Evolutionary conservation across 35 echinoderm and acorn worm species (phyloP).

Genomic region (Heliocidaris tuberculata): DNA sequence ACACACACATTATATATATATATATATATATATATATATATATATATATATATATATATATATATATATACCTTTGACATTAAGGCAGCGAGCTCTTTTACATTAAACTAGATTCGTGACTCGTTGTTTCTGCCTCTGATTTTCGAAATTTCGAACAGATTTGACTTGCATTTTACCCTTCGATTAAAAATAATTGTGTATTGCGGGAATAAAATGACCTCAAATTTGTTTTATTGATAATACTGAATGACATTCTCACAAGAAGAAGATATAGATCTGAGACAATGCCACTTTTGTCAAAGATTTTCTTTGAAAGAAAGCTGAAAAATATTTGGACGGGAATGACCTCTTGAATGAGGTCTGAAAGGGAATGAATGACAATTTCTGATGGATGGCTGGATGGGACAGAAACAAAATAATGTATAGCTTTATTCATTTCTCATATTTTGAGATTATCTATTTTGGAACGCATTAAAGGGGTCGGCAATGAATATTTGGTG

Average conservation of each 20-base stretch:
- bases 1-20: too few relatives aligned
- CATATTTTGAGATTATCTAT: background rate
- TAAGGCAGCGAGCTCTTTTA: too few relatives aligned
- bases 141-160: background rate
- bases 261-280: background rate
- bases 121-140: background rate
- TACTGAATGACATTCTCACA: background rate
- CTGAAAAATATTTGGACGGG: background rate
- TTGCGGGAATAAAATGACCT: background rate
- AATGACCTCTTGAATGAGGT: background rate
- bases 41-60: too few relatives aligned
- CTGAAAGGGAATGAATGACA: background rate
- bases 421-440: too few relatives aligned
- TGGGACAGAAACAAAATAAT: background rate
- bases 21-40: too few relatives aligned
- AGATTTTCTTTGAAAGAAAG: background rate
- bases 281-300: background rate
- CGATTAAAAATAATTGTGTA: background rate
- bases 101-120: too few relatives aligned
- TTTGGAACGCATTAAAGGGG: background rate
- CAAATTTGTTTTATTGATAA: background rate
- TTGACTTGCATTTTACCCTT: background rate
- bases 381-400: background rate
- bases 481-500: background rate
- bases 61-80: too few relatives aligned